phyloP scores from a whole-genome alignment of 2,113 vertebrate genomes.

The Alethe castanea region DNA sequence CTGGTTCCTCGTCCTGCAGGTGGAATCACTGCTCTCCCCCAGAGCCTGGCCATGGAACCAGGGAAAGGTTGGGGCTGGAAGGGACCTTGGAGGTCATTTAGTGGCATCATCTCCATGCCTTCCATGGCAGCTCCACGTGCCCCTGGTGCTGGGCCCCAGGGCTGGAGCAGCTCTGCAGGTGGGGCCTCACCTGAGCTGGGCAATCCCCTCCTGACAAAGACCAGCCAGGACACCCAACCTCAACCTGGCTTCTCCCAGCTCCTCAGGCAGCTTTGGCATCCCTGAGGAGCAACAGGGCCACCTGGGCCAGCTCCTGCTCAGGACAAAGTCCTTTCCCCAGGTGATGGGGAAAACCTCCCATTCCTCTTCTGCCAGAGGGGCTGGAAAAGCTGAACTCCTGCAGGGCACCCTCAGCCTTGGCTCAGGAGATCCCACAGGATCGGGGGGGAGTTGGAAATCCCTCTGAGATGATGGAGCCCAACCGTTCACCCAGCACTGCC shows the following conservation, averaged over 20 bases:
- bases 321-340: background rate
- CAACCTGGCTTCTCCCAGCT: accelerated
- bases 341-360: accelerated
- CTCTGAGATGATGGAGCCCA: background rate
- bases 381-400: background rate
- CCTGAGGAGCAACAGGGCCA: background rate
- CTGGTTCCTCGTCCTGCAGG: accelerated
- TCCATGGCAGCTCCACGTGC: background rate
- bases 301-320: background rate
- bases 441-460: background rate
- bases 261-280: background rate
- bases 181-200: background rate
- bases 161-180: background rate
- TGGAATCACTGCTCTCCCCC: background rate
- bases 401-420: accelerated
- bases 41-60: accelerated
- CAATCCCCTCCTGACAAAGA: background rate
- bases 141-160: background rate
- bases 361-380: background rate
- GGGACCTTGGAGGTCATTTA: accelerated
- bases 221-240: background rate
- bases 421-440: background rate
- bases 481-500: accelerated
- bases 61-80: background rate
- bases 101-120: background rate